Evolutionary conservation across 35 echinoderm and acorn worm genomes (phyloP).

Genomic region (Amphiura filiformis): DNA sequence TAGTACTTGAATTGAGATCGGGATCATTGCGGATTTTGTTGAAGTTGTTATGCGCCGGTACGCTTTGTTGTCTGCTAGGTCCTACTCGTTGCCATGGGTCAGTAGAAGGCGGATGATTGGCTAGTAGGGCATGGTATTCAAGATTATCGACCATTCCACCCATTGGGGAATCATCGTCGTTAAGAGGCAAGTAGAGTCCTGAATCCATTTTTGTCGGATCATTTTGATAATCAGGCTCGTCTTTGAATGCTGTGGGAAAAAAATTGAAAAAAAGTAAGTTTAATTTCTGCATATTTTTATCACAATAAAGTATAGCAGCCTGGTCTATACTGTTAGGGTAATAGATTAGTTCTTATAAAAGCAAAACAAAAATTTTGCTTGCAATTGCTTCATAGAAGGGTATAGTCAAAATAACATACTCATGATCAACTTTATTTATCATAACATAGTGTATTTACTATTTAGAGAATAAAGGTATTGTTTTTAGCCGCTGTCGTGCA

Average conservation of each 20-base stretch:
- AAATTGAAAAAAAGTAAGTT: background rate
- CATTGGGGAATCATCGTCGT: background rate
- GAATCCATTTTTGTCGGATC: constrained; percentile 51
- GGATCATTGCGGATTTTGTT: background rate
- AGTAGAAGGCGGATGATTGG: constrained; percentile 1
- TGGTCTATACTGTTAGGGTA: background rate
- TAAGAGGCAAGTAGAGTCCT: constrained; percentile 21
- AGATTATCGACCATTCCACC: constrained; percentile 72
- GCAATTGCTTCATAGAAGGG: too few species aligned
- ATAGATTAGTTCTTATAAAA: background rate
- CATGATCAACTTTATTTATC: too few species aligned
- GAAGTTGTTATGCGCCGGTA: background rate
- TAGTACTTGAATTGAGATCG: background rate
- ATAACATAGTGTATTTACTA: too few species aligned
- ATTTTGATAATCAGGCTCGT: constrained; percentile 81
- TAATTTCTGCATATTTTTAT: background rate
- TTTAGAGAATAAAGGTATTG: too few species aligned
- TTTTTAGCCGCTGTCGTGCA: too few species aligned
- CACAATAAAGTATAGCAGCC: background rate
- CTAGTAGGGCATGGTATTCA: constrained; percentile 80
- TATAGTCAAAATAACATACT: too few species aligned
- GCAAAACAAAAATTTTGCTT: background rate
- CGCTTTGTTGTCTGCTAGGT: background rate
- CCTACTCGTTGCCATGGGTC: constrained; percentile 29
- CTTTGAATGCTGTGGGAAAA: background rate